A percentile compares a stretch with the other conserved stretches of the same genome.
phyloP scores from a whole-genome alignment of 2,888 invertebrate species.

The Brachypalpus laphriformis region DNA sequence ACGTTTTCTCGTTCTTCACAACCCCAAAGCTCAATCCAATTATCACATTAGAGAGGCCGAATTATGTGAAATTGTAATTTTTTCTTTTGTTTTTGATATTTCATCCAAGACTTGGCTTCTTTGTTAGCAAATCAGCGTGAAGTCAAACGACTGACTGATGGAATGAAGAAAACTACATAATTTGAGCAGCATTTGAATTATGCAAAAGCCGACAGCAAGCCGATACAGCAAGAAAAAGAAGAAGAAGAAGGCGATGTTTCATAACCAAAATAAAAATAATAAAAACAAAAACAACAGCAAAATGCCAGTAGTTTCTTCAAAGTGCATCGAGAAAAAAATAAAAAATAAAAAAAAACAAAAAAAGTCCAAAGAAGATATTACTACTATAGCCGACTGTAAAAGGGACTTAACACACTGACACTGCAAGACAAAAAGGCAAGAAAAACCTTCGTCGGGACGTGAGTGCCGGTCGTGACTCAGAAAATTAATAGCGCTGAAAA shows the following conservation, averaged over 20 bases:
- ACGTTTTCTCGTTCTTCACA: conserved; percentile 12
- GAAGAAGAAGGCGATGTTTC: conserved; percentile 41
- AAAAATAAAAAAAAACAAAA: conserved; percentile 2
- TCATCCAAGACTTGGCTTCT: conserved; percentile 49
- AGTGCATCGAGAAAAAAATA: conserved; percentile 39
- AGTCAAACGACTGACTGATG: conserved; percentile 37
- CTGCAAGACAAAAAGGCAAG: conserved; percentile 10
- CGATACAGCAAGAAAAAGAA: background rate
- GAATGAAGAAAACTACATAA: conserved; percentile 34
- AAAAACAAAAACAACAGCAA: conserved; percentile 55
- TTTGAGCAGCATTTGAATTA: conserved; percentile 61
- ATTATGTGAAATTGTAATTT: conserved; percentile 59
- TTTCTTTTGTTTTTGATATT: conserved; percentile 19
- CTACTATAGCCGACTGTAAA: conserved; percentile 22
- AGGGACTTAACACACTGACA: conserved; percentile 64
- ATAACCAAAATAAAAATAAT: conserved; percentile 72
- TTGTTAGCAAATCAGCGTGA: conserved; percentile 58
- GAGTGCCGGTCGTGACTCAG: conserved; percentile 75
- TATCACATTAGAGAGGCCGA: conserved; percentile 64
- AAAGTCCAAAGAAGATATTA: conserved; percentile 1
- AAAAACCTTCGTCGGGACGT: conserved; percentile 34
- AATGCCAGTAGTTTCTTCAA: conserved; percentile 60
- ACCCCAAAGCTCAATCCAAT: conserved; percentile 70
- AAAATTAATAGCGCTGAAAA: conserved; percentile 75
- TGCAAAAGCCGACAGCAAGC: conserved; percentile 54